phyloP scores from a whole-genome alignment of 2,888 invertebrate species.

The Drosophila anceps region DNA sequence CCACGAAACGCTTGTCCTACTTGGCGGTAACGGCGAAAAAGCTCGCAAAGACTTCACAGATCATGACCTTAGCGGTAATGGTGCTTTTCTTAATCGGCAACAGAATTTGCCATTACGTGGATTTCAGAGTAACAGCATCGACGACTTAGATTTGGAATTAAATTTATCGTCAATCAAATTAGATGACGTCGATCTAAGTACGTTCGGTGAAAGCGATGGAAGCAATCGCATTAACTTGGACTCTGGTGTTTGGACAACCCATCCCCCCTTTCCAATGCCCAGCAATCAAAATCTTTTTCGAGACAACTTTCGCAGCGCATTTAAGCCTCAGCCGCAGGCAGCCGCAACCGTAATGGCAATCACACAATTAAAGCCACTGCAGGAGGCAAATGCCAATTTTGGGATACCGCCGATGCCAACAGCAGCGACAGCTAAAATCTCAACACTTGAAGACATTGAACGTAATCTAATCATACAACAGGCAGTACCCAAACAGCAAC shows the following conservation, averaged over 20 bases:
- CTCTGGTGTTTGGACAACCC: constrained; percentile 86
- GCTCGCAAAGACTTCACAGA: constrained; percentile 51
- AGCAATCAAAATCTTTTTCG: constrained; percentile 80
- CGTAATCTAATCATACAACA: constrained; percentile 84
- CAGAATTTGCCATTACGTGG: constrained; percentile 21
- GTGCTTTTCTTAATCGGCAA: constrained; percentile 35
- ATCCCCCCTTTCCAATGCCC: constrained; percentile 46
- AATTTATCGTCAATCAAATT: constrained; percentile 84
- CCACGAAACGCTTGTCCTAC: constrained; percentile 89
- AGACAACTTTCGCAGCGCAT: constrained; percentile 78
- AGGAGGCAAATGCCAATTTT: constrained; percentile 63
- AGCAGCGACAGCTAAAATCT: constrained; percentile 78
- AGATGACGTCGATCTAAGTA: constrained; percentile 83
- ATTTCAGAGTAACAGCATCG: constrained; percentile 61
- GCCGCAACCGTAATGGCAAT: constrained; percentile 5
- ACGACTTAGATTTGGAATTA: constrained; percentile 84
- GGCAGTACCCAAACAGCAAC: constrained; percentile 75
- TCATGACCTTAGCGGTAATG: constrained; percentile 36
- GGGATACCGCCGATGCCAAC: constrained; percentile 62
- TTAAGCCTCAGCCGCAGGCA: constrained; percentile 64
- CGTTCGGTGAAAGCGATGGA: constrained; percentile 81
- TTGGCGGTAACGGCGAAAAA: constrained; percentile 76
- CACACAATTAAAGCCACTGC: constrained; percentile 50
- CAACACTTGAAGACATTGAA: constrained; percentile 85
- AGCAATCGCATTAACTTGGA: constrained; percentile 79